Evolutionary conservation across 2,888 invertebrate species (phyloP), one percentile per base, ranked within the genome.

Genomic region (Flexamia atlantica): DNA sequence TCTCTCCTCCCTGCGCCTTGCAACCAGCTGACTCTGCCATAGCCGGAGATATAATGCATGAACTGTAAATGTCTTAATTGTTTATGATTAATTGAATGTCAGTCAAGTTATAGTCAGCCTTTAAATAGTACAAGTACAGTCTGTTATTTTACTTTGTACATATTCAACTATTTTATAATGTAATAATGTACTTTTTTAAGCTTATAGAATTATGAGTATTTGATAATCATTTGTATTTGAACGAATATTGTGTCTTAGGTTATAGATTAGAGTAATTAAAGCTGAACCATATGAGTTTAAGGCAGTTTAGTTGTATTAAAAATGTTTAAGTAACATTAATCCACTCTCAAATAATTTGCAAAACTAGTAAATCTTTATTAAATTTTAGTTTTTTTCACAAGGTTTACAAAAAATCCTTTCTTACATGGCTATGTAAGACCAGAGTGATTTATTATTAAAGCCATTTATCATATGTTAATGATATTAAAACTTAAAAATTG

Each of bases 141-240:
- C 28, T 64, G 30, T 14, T 28, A 28, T 28, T 64, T 30, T 25
- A 64, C 64, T 64, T 64, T 64, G 64, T 64, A 64, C 25, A 64
- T 64, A 64, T 12, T 28, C 9, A 64, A 28, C 30, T 28, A 28
- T 64, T 64, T 64, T 64, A 53, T 28, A 28, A 64, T 14, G 28
- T 57, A 0, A 64, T 30, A 9, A 28, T 64, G 25, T 64, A 28
- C 20, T 20, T 23, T 50, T 53, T 28, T 64, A 64, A 30, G 25
- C 28, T 3, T 64, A 28, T 64, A 64, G 64, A 28, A 3, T 14
- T 4, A 28, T 64, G 30, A 64, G 64, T 64, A 28, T 64, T 30
- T 30, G 64, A 64, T 64, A 64, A 64, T 64, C 20, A 53, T 53
- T 53, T 53, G 53, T 53, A 53, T 23, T 53, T 53, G 20, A 53